A percentile compares a stretch with the other conserved stretches of the same genome.
Conservation (phyloP, 2,888 invertebrate species). For the Orthonychiurus folsomi region DNA sequence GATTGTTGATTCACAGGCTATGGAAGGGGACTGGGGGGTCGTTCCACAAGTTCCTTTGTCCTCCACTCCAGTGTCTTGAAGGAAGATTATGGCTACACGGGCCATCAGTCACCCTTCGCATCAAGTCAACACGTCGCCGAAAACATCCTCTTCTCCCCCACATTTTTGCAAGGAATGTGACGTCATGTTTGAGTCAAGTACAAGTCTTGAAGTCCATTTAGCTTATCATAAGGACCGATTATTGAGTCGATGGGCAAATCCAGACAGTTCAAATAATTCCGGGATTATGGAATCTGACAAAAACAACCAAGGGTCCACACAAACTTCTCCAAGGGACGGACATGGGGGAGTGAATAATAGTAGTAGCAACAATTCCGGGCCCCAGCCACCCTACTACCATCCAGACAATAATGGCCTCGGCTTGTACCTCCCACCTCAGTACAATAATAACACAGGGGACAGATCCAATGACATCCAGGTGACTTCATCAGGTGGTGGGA, state of each 20-base stretch:
- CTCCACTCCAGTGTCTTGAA: too few relatives aligned
- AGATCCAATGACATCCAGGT: background rate
- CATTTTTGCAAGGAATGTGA: slow-evolving; percentile 65
- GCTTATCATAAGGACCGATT: slow-evolving; percentile 71
- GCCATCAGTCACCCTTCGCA: background rate
- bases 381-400: slow-evolving; percentile 45
- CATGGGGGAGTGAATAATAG: background rate
- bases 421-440: slow-evolving; percentile 45
- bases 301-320: background rate
- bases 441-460: slow-evolving; percentile 45
- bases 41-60: background rate
- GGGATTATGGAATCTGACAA: background rate
- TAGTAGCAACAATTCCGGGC: background rate
- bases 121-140: background rate
- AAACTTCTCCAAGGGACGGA: background rate
- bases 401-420: slow-evolving; percentile 46
- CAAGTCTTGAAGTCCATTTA: slow-evolving; percentile 68
- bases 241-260: slow-evolving; percentile 61
- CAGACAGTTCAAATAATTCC: slow-evolving; percentile 24
- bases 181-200: slow-evolving; percentile 62
- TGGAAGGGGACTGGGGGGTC: background rate
- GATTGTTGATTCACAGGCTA: background rate
- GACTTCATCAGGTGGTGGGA: too few relatives aligned
- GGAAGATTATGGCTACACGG: background rate
- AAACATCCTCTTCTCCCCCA: slow-evolving; percentile 34